Evolutionary conservation across 1,140 invertebrate species (phyloP), one percentile per base, ranked within the genome.

Genomic region (Telenomus remus): DNA sequence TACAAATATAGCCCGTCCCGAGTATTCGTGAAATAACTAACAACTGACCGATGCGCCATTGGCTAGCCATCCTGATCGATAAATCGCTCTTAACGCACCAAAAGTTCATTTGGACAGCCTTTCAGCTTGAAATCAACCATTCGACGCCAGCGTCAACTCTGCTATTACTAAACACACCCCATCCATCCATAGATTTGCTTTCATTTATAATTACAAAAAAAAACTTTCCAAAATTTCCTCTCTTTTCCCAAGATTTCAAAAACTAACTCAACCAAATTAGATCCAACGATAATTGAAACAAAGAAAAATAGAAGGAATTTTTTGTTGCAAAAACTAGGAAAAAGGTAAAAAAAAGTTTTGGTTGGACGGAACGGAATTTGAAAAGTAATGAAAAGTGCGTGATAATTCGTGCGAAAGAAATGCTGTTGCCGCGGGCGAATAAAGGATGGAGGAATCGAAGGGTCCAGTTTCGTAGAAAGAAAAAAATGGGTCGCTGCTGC

Each of bases 21-120:
- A 42, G 44, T 65, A 35, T 70, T 63, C 54, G 79, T 65, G 79
- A 27, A 27, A 79, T 64, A 72, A 77, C 82, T 74, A 85, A 80
- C 80, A 85, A 84, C 84, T 86, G 84, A 86, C 84, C 84, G 78
- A 81, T 84, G 77, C 80, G 79, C 78, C 80, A 84, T 85, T 85
- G 84, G 84, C 74, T 79, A 70, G 59, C 69, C 66, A 76, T 9
- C 27, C 50, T 82, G 84, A 87, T 86, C 85, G 85, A 86, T 87
- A 87, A 86, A 86, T 86, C 81, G 80, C 83, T 83, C 82, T 81
- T 85, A 71, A 72, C 78, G 61, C 75, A 50, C 60, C 68, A 50
- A 53, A 68, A 53, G 57, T 47, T 49, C 9, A 27, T 35, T 56
- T 6, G 57, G 48, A 54, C 59, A 34, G 60, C 69, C 64, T 66